These are phyloP conservation scores for Cryptocephalus moraei DNA, from an alignment of 2,888 invertebrate species.

Conservation along the genomic window DNA sequence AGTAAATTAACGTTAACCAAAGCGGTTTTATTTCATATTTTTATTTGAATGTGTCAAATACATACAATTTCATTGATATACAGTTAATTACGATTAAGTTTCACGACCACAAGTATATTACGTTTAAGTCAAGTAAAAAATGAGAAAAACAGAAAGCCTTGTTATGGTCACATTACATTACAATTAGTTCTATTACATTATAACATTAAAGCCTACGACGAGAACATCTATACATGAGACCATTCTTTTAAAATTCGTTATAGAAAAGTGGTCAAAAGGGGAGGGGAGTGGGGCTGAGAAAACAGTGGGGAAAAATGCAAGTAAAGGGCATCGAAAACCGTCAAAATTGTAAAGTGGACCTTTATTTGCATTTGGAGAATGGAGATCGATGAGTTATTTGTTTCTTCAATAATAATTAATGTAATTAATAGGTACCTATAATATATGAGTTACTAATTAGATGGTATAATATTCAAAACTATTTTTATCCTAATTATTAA, in stretches of 20 bases:
- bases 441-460: constrained; percentile 15
- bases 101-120: constrained; percentile 26
- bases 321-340: too few species aligned
- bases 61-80: constrained; percentile 5
- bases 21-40: not conserved
- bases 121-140: constrained; percentile 26
- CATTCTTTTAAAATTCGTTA: too few species aligned
- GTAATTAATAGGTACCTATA: constrained; percentile 6
- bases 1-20: too few species aligned
- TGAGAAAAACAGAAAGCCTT: constrained; percentile 15
- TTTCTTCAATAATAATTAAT: constrained; percentile 1
- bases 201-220: constrained; percentile 32
- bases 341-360: too few species aligned
- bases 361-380: not conserved
- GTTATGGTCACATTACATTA: constrained; percentile 20
- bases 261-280: constrained; percentile 14
- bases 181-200: constrained; percentile 17
- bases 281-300: not conserved
- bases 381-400: too few species aligned
- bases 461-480: constrained; percentile 26
- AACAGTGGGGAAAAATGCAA: too few species aligned
- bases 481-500: constrained; percentile 23
- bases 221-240: constrained; percentile 30
- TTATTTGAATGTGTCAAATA: constrained; percentile 27
- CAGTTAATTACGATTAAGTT: constrained; percentile 18